Base-by-base conservation (phyloP, 2,113 vertebrate genomes). In the Butastur rufipennis region DNA sequence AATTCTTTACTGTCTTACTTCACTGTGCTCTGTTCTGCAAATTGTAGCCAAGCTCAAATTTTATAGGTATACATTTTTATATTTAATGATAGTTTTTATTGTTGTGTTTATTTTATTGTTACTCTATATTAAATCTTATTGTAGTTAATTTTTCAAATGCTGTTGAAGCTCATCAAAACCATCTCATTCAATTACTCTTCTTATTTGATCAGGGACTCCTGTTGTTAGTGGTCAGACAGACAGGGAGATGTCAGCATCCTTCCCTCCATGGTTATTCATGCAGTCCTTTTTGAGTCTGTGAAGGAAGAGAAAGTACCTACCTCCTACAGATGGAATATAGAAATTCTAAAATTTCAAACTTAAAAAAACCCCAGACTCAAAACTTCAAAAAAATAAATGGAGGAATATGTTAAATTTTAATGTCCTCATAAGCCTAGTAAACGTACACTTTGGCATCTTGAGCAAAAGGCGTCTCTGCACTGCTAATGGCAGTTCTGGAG, bases 81-180 rank as follows among this genome's bases (percentile, higher is more conserved):
- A 58, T 86, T 90, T 96, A 87, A 73, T 18, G 12, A 36, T 36
- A 36, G 36, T 50, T 90, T 96, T 95, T 65, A 94, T n/a, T 81
- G 17, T 81, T 73, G 17, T 78, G 79, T 78, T 95, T 93, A 92
- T 94, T 96, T 94, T 94, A 89, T 59, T 56, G 42, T 88, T 84
- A 58, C 12, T 68, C 31, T 96, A n/a, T 68, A 80, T 63, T 95
- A 90, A 87, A 93, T 86, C n/a, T 68, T 62, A 50, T 14, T 85
- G 45, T 75, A 78, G 25, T 84, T 94, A 91, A 53, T 90, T 65
- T 96, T 53, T 58, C 40, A 90, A 86, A 74, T 77, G 68, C 22
- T 83, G 27, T 47, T 93, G 32, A 88, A 83, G 21, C 31, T 93
- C 52, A 89, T 66, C 2, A 81, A 75, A 94, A 66, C 19, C 11